Evolutionary conservation across 2,797 vertebrate genomes (phyloP).

Genomic region (Synanceia verrucosa): DNA sequence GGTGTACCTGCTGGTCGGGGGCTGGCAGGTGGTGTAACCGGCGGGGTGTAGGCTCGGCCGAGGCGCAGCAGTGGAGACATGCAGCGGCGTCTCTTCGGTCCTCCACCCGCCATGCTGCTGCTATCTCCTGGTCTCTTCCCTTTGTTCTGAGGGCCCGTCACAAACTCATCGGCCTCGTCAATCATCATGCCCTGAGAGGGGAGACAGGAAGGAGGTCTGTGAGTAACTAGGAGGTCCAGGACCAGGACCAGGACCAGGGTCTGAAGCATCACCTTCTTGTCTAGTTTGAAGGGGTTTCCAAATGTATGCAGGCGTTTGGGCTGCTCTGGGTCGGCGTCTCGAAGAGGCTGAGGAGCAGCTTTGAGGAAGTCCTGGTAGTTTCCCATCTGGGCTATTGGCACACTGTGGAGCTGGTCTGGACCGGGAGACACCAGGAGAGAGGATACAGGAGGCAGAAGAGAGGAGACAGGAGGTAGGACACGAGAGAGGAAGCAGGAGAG

Average conservation of each 20-base stretch:
- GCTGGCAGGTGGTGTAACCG: conserved; percentile 75
- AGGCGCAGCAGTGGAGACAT: conserved; percentile 93
- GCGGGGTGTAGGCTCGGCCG: conserved; percentile 85
- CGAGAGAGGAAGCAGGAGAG: too few relatives aligned
- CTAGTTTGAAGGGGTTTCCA: conserved; percentile 98
- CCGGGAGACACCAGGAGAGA: background rate
- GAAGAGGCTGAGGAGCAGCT: conserved; percentile 92
- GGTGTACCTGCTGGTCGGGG: conserved; percentile 63
- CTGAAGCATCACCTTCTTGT: conserved; percentile 91
- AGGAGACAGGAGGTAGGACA: too few relatives aligned
- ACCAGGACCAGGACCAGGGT: background rate
- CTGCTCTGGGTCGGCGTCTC: conserved; percentile 97
- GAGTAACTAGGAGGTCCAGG: background rate
- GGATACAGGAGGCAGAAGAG: background rate
- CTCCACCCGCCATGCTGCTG: conserved; percentile 84
- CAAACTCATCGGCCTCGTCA: conserved; percentile 97
- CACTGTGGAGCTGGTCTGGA: conserved; percentile 95
- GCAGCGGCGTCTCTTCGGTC: conserved; percentile 91
- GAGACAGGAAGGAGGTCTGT: background rate
- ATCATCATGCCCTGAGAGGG: conserved; percentile 94
- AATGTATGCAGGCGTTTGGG: conserved; percentile 97
- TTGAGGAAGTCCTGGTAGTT: conserved; percentile 99
- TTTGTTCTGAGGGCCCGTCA: conserved; percentile 90
- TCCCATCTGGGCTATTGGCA: conserved; percentile 97
- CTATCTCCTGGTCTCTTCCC: conserved; percentile 91